A percentile compares a stretch with the other conserved stretches of the same genome.
phyloP scores from a whole-genome alignment of 2,113 vertebrate genomes.

The Trachemys scripta region DNA sequence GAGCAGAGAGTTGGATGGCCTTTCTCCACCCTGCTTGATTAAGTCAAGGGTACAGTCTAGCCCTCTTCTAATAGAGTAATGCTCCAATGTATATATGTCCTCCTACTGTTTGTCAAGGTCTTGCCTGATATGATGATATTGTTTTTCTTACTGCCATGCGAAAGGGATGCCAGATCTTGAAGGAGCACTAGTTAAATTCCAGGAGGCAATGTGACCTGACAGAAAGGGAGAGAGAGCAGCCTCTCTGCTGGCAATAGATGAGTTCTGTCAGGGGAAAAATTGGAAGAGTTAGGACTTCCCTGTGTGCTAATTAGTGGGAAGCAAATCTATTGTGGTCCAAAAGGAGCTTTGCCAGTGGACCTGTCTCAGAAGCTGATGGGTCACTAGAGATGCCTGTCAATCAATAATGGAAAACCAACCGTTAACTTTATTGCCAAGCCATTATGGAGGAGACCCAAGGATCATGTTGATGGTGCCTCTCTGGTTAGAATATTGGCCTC shows the following conservation, averaged over 20 bases:
- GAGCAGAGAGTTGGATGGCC: neutral
- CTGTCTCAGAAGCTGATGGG: neutral
- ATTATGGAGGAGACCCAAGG: neutral
- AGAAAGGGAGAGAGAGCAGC: neutral
- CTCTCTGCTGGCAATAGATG: neutral
- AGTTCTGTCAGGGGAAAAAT: rapidly evolving
- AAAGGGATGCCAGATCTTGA: rapidly evolving
- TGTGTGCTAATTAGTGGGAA: neutral
- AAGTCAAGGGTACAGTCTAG: neutral
- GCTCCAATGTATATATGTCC: neutral
- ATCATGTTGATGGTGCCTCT: neutral
- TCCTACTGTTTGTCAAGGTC: neutral
- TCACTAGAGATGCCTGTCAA: neutral
- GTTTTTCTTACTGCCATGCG: neutral
- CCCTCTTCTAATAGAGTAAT: neutral
- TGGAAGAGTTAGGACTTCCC: rapidly evolving
- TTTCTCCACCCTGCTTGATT: rapidly evolving
- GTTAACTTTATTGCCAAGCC: neutral
- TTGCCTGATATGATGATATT: rapidly evolving
- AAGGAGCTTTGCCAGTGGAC: neutral
- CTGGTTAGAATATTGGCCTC: neutral
- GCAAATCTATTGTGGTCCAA: neutral
- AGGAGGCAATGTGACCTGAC: neutral
- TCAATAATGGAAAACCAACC: neutral
- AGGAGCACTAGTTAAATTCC: neutral